Evolutionary conservation across 2,888 invertebrate genomes (phyloP), one percentile per base, ranked within the genome.

Genomic region (Tetragonisca angustula): DNA sequence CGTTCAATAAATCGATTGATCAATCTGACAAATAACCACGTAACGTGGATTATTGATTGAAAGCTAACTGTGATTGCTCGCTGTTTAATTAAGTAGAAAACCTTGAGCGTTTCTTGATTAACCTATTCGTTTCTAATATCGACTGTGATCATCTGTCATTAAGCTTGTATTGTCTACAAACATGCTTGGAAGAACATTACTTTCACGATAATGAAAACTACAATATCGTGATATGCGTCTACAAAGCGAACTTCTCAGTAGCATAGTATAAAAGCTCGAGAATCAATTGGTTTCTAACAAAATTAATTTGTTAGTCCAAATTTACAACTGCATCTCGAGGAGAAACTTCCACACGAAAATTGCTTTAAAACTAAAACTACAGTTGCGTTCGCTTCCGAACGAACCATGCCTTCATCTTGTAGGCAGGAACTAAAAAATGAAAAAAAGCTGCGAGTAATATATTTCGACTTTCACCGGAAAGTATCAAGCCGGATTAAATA

Each of bases 11-110:
- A 36, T 54, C 64, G 13, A 74, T 74, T 54, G 74, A 54, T 54
- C 74, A 65, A 64, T 54, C 32, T 74, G 74, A 64, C 74, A 74
- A 74, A 65, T 62, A 64, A 54, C 74, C n/a, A 3, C 43, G 43
- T 43, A 15, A 27, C n/a, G 24, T 11, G 19, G 54, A 54, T 65
- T 74, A 64, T 50, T 24, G 74, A 74, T 65, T 24, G 64, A 52
- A 65, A 65, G 54, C 36, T 65, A 65, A 74, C 36, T 65, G 17
- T 11, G 17, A 61, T 56, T 59, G 27, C 61, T 36, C 19, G 52
- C n/a, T 24, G 36, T 36, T 65, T 36, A 64, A 74, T 74, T 54
- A 74, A 52, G 11, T 36, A 52, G 50, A 19, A 74, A 54, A 74
- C 52, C 64, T 74, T 43, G 74, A 65, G 6, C 64, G 59, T 71